Base-by-base conservation (phyloP, 2,113 vertebrate genomes). In the Aspidoscelis tigris region DNA sequence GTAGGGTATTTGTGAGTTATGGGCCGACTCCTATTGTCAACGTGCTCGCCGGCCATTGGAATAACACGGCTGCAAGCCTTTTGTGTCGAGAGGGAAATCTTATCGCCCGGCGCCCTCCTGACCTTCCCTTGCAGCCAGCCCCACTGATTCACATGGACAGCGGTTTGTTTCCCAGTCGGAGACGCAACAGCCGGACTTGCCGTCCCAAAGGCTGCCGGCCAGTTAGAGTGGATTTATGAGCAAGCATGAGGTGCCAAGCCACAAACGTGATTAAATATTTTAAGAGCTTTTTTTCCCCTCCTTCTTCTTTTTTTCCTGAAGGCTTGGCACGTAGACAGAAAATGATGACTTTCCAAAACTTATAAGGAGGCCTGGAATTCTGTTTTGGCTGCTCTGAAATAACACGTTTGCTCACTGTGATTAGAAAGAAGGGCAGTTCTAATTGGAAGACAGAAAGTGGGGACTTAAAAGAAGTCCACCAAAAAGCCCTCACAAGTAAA, bases 191-290 rank as follows among this genome's bases (percentile, higher is more conserved):
- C 84, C 86, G 86, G 88, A 80, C 87, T 86, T 14, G 70, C 58
- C 78, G 7, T 85, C 86, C 85, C 88, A 39, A 85, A 66, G 64
- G 21, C 69, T n/a, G 26, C 78, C 4, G 78, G 43, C 53, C 86
- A 89, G 66, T 89, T 88, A 72, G 84, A 79, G 84, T 43, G 50
- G 18, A 90, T 94, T 95, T 94, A 89, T 85, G 88, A 89, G 91
- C 81, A 12, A 75, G 0, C 8, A 0, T 69, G n/a, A 65, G 61
- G 7, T 89, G 90, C 91, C 94, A 95, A 82, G 81, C 88, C 86
- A 68, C 90, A 92, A 81, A 84, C 87, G 88, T 85, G 89, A 92
- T 91, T 83, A 91, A 90, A 92, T 90, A 85, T 90, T 91, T 93
- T 88, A 81, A 70, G 89, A 87, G 85, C 77, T 78, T 92, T 93